Evolutionary conservation across 92 coral and sea anemone species (phyloP), one percentile per base, ranked within the genome.

Genomic region (Metridium senile): DNA sequence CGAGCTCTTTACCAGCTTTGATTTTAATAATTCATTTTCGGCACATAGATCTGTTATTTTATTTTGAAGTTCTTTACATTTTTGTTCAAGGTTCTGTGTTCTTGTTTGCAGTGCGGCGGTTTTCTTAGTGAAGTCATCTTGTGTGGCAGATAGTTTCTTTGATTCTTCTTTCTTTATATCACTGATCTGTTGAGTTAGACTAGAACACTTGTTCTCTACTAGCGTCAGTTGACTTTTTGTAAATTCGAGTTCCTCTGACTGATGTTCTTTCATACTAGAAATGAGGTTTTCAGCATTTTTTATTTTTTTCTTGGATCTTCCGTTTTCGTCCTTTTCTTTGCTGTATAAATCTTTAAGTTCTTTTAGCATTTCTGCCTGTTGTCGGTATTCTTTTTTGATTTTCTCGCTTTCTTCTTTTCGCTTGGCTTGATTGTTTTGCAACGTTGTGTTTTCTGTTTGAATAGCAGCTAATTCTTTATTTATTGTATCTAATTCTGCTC

Each of bases 141-240:
- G 66, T 1, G 26, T 13, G 20, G 62, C 32, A 10, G 58, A 23
- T 1, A 64, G 29, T 56, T 47, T 66, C 4, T 66, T 73, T 17
- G 71, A 16, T 43, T 71, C 34, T 23, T 22, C 26, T 22, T 67
- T 79, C 70, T 81, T 73, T 1, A 78, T 52, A 1, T 84, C 67
- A 19, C 74, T 82, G 54, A 79, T 74, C 69, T 82, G 83, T 47
- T 69, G 80, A 22, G 79, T 52, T 67, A 78, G 31, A 26, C 59
- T 58, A 9, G 90, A 74, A 49, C 93, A 89, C 47, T 93, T 88
- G 58, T 74, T 86, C 71, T 89, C 91, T 9, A 86, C 85, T 28
- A 75, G 66, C 1, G 81, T 59, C 26, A 90, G 78, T 56, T 89
- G 93, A 17, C 81, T 82, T 65, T 87, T 93, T 31, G 85, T 62